These are phyloP conservation scores for Halcyon smyrnensis DNA, from an alignment of 2,797 vertebrate genomes.

Conservation along the genomic window DNA sequence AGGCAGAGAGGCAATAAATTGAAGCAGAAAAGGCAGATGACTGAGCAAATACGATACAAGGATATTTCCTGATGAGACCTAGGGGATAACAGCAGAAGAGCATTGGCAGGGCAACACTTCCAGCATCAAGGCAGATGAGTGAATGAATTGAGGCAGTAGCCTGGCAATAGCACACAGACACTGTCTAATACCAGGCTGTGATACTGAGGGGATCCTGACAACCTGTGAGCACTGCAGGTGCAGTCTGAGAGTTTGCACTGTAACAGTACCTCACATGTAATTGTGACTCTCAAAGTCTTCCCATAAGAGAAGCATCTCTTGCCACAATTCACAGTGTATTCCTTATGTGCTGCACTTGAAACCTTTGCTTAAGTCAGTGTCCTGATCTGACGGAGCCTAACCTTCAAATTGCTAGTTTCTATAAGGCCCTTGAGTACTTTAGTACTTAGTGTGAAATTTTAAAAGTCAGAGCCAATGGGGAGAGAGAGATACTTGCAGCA, in stretches of 20 bases:
- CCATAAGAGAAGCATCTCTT: neutral
- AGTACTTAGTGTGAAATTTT: neutral
- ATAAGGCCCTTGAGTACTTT: neutral
- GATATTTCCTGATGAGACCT: neutral
- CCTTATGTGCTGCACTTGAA: neutral
- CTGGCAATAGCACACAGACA: neutral
- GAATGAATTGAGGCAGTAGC: neutral
- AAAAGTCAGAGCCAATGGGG: neutral
- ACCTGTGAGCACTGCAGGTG: neutral
- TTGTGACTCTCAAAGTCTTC: neutral
- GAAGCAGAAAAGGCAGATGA: neutral
- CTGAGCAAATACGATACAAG: neutral
- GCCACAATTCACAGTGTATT: neutral
- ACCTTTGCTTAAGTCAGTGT: neutral
- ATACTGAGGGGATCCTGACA: neutral
- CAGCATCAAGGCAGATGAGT: neutral
- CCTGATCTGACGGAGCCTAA: neutral
- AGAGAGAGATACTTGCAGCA: neutral
- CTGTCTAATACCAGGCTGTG: neutral
- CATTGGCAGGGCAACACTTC: neutral
- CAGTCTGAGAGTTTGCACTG: neutral
- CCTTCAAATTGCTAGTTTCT: conserved; percentile 27
- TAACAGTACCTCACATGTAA: neutral
- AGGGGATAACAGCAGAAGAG: neutral
- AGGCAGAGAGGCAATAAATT: neutral